Conservation (phyloP, 2,888 invertebrate genomes). For the Zonitis immaculata region DNA sequence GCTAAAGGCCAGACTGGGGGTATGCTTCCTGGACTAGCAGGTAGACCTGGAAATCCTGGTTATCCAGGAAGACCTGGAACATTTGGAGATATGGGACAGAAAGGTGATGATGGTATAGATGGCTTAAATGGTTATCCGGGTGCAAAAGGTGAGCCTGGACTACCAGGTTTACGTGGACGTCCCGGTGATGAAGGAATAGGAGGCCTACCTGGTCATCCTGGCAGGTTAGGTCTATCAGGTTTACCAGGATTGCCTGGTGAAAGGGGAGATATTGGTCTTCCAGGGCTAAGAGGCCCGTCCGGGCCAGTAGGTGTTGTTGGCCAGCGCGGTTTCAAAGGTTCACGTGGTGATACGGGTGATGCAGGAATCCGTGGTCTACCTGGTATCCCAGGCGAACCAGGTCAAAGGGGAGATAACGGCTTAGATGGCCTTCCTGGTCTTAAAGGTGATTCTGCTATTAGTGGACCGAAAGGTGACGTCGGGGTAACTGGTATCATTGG, state of each 20-base stretch:
- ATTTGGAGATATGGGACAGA: conserved; percentile 43
- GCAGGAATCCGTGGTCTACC: conserved; percentile 38
- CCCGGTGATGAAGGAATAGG: conserved; percentile 42
- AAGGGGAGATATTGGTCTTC: conserved; percentile 45
- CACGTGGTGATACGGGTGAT: conserved; percentile 47
- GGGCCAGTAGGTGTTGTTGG: conserved; percentile 50
- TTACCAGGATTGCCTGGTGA: conserved; percentile 52
- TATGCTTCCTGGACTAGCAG: conserved; percentile 39
- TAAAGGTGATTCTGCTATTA: conserved; percentile 58
- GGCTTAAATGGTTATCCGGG: conserved; percentile 40
- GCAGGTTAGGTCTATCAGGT: conserved; percentile 47
- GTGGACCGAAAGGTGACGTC: conserved; percentile 59
- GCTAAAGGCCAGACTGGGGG: conserved; percentile 40
- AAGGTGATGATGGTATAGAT: conserved; percentile 38
- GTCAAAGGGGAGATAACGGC: conserved; percentile 48
- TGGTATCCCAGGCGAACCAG: conserved; percentile 42
- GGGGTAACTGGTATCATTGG: conserved; percentile 52
- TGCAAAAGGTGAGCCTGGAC: conserved; percentile 36
- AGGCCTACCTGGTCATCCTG: conserved; percentile 45
- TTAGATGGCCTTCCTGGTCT: conserved; percentile 41
- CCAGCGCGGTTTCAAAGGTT: conserved; percentile 33
- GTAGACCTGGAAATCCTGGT: conserved; percentile 27
- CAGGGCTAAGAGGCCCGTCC: conserved; percentile 36
- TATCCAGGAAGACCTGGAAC: conserved; percentile 35
- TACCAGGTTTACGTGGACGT: conserved; percentile 11